These are phyloP conservation scores for Ophiothrix spiculata DNA, from an alignment of 35 echinoderm and acorn worm genomes.

Conservation along the genomic window DNA sequence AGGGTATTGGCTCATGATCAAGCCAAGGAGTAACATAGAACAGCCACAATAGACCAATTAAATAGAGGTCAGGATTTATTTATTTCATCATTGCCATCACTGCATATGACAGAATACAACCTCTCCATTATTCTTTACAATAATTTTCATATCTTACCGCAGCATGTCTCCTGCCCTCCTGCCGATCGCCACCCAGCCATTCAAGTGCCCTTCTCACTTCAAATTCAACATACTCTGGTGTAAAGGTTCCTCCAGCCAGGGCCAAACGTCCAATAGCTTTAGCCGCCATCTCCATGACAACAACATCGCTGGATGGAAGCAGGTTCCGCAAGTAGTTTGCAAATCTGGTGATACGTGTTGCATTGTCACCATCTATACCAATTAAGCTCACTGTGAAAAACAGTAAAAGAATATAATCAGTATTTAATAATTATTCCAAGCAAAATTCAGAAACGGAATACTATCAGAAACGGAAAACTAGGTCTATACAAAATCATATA, in stretches of 20 bases:
- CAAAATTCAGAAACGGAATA: too few species aligned
- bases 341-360: slow-evolving; percentile 85
- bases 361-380: slow-evolving; percentile 87
- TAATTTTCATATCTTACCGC: too few species aligned
- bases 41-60: too few species aligned
- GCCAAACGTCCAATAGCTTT: slow-evolving; percentile 90
- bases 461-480: too few species aligned
- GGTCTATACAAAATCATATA: too few species aligned
- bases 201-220: slow-evolving; percentile 92
- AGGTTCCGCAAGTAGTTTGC: slow-evolving; percentile 95
- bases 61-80: too few species aligned
- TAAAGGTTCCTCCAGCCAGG: slow-evolving; percentile 90
- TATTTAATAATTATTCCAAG: too few species aligned
- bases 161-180: slow-evolving; percentile 87
- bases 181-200: slow-evolving; percentile 79
- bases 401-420: neutral
- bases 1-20: too few species aligned
- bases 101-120: too few species aligned
- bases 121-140: too few species aligned
- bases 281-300: slow-evolving; percentile 98
- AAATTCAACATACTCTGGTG: slow-evolving; percentile 98
- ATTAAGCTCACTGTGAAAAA: slow-evolving; percentile 78
- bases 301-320: slow-evolving; percentile 88
- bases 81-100: too few species aligned
- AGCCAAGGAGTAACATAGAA: too few species aligned